Evolutionary conservation across 2,797 vertebrate species (phyloP).

Genomic region (Sebastes wilsoni): DNA sequence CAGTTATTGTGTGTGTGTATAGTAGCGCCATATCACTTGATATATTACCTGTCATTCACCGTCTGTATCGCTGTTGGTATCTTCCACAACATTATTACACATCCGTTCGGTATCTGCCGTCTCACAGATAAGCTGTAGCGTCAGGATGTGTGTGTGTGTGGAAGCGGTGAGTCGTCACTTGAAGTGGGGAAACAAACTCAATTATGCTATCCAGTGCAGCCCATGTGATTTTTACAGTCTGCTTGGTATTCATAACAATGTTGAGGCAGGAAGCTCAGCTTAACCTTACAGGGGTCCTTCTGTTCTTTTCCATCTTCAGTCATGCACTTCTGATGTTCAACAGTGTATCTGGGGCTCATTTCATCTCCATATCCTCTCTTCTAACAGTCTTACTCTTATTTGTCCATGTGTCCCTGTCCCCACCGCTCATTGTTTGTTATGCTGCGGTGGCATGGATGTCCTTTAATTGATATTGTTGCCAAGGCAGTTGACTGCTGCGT

Average conservation of each 20-base stretch:
- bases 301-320: slow-evolving; percentile 11
- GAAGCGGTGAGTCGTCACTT: slow-evolving; percentile 6
- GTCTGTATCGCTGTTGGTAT: slow-evolving; percentile 15
- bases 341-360: background rate
- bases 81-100: slow-evolving; percentile 35
- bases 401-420: background rate
- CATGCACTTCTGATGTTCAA: slow-evolving; percentile 6
- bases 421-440: slow-evolving; percentile 17
- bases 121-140: slow-evolving; percentile 21
- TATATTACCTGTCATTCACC: slow-evolving; percentile 51
- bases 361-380: slow-evolving; percentile 22
- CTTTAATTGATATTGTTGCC: slow-evolving; percentile 62
- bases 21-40: slow-evolving; percentile 7
- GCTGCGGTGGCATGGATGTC: slow-evolving; percentile 11
- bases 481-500: slow-evolving; percentile 40
- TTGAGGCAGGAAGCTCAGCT: background rate
- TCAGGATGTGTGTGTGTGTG: background rate
- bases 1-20: background rate
- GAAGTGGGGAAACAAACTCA: slow-evolving; percentile 33
- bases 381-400: background rate
- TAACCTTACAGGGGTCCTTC: background rate
- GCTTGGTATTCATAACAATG: slow-evolving; percentile 32
- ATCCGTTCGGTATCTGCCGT: slow-evolving; percentile 11
- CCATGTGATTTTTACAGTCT: slow-evolving; percentile 15
- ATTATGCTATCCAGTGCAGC: slow-evolving; percentile 10